A percentile compares a stretch with the other conserved stretches of the same genome.
These are phyloP conservation scores for Pachycephala philippinensis DNA, from an alignment of 2,113 vertebrate species.

Conservation along the genomic window DNA sequence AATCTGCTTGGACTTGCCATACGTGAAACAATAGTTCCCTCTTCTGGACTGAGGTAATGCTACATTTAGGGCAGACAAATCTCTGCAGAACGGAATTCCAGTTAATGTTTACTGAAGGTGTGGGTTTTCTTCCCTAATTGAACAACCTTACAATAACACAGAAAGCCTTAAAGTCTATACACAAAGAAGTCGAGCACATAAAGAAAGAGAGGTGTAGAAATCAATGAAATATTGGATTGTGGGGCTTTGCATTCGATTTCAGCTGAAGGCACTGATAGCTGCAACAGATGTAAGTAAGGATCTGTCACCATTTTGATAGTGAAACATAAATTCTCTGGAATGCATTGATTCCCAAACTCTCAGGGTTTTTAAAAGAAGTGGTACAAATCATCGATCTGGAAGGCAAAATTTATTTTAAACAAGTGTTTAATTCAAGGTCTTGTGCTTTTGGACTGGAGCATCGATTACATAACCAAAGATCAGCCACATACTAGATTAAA, in stretches of 20 bases:
- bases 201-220: not conserved
- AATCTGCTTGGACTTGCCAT: not conserved
- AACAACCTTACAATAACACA: not conserved
- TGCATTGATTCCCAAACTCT: not conserved
- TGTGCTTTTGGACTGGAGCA: not conserved
- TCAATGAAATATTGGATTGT: not conserved
- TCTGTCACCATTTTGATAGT: not conserved
- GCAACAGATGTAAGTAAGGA: not conserved
- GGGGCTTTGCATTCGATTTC: not conserved
- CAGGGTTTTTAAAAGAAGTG: not conserved
- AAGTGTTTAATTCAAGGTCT: not conserved
- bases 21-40: conserved; percentile 60
- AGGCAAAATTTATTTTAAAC: not conserved
- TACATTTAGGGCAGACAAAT: conserved; percentile 2
- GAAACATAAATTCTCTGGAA: not conserved
- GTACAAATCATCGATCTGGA: not conserved
- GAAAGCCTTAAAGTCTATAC: not conserved
- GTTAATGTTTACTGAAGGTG: not conserved
- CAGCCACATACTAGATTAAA: not conserved
- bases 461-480: not conserved
- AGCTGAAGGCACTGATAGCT: not conserved
- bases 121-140: conserved; percentile 1
- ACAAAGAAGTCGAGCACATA: not conserved
- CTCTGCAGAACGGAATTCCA: not conserved
- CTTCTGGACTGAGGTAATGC: conserved; percentile 52